Evolutionary conservation across 1,140 invertebrate genomes (phyloP).

Genomic region (Diachasma alloeum): DNA sequence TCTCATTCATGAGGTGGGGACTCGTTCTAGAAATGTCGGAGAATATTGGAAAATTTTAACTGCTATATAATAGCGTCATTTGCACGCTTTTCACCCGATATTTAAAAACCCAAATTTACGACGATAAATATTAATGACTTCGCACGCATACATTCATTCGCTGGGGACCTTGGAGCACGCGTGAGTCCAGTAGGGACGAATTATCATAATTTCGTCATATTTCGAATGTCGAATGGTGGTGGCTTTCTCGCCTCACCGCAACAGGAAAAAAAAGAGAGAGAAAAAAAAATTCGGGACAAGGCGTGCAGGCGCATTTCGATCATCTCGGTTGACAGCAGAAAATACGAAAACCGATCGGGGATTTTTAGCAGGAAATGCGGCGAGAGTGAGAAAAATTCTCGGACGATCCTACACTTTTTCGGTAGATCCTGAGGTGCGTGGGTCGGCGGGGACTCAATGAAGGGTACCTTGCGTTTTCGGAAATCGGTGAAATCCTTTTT

Average conservation of each 20-base stretch:
- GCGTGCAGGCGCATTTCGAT: conserved; percentile 9
- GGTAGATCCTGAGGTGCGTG: not conserved
- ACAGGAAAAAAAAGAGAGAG: not conserved
- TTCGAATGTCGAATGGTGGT: conserved; percentile 5
- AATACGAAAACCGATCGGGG: not conserved
- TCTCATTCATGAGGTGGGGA: not conserved
- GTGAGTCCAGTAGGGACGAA: conserved; percentile 7
- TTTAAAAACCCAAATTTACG: conserved; percentile 12
- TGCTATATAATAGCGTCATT: not conserved
- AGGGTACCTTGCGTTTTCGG: not conserved
- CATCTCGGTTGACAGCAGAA: not conserved
- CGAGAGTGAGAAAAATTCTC: not conserved
- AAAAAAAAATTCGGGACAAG: not conserved
- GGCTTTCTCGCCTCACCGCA: not conserved
- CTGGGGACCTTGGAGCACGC: not conserved
- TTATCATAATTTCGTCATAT: conserved; percentile 29
- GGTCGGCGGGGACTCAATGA: not conserved
- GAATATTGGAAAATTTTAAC: not conserved
- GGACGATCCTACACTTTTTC: not conserved
- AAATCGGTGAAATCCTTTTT: conserved; percentile 24
- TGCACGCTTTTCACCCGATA: conserved; percentile 7
- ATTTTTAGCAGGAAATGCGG: not conserved
- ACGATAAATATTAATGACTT: conserved; percentile 27
- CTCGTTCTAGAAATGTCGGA: not conserved
- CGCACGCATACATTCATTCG: not conserved